Conservation (phyloP, 2,888 invertebrate genomes). For the Parnassius orleans region DNA sequence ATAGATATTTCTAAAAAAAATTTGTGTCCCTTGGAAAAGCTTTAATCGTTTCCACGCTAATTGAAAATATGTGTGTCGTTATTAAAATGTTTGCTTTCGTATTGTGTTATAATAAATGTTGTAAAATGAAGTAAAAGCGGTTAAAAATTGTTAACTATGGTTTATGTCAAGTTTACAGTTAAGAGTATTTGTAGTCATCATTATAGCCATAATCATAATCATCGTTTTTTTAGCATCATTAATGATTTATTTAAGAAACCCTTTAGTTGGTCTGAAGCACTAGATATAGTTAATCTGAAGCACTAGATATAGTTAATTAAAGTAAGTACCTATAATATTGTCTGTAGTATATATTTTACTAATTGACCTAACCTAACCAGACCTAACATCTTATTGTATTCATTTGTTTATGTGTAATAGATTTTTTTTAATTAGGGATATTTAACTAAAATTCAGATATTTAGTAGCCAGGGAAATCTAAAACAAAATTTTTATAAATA, state of each 20-base stretch:
- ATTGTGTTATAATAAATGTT: neutral
- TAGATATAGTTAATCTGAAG: neutral
- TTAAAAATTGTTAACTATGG: no score
- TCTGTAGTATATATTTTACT: neutral
- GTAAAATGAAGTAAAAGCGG: no score
- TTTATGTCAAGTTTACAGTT: no score
- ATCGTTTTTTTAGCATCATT: conserved; percentile 24
- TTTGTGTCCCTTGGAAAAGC: conserved; percentile 5
- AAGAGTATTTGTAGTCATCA: conserved; percentile 17
- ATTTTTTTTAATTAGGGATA: no score
- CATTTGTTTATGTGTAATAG: no score
- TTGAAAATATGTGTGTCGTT: neutral
- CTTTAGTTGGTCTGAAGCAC: conserved; percentile 8
- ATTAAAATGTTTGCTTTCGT: neutral
- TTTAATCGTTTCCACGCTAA: neutral
- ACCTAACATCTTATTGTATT: no score
- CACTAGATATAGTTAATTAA: neutral
- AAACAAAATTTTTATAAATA: no score
- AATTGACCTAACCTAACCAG: neutral
- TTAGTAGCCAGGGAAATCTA: no score
- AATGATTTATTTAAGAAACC: conserved; percentile 31
- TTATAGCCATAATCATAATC: conserved; percentile 30
- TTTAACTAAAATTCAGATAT: no score
- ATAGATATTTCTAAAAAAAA: neutral
- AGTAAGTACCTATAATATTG: neutral